Base-by-base conservation (phyloP, 2,888 invertebrate species). In the Dilophus febrilis region DNA sequence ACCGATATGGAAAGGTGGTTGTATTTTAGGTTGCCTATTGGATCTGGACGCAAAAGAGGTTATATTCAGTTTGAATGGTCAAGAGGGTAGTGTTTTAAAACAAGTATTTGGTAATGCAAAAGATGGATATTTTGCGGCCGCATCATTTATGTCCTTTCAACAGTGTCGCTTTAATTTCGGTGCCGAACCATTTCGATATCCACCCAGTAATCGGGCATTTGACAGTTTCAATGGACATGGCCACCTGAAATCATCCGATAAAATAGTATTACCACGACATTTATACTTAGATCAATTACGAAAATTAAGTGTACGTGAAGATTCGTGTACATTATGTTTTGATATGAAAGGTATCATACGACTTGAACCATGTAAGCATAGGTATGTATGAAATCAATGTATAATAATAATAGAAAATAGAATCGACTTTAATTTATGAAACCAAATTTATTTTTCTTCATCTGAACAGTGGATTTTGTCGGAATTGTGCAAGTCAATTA, bases 91-190 rank as follows among this genome's bases (percentile, higher is more conserved):
- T 41, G 71, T 77, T 4, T 77, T 77, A 56, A 71, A 65, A 41
- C 74, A 82, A 52, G 72, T 88, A 46, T 90, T 91, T 57, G 69
- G 71, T 49, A 75, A 73, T 54, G 78, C 79, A 22, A 76, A 71
- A 49, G 71, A 73, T 49, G 91, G 91, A 26, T 91, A 87, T 63
- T 92, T 86, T 64, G 90, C 92, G 8, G 92, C 90, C 3, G 92
- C 91, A 3, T 91, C 88, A 59, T 91, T 92, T 61, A 92, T 91
- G 91, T 86, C 90, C 45, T 92, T 88, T 67, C 92, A 94, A 58
- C 91, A 91, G 56, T 90, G 90, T 63, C 71, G 77, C 37, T 92
- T 92, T 64, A 92, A 92, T 65, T 92, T 92, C 62, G 92, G 92
- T 40, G 67, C 74, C 44, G 70, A 74, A 45, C 75, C 82, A 2